A percentile compares a stretch with the other conserved stretches of the same genome.
Evolutionary conservation across 2,797 vertebrate genomes (phyloP).

Genomic region (Agapornis canus): DNA sequence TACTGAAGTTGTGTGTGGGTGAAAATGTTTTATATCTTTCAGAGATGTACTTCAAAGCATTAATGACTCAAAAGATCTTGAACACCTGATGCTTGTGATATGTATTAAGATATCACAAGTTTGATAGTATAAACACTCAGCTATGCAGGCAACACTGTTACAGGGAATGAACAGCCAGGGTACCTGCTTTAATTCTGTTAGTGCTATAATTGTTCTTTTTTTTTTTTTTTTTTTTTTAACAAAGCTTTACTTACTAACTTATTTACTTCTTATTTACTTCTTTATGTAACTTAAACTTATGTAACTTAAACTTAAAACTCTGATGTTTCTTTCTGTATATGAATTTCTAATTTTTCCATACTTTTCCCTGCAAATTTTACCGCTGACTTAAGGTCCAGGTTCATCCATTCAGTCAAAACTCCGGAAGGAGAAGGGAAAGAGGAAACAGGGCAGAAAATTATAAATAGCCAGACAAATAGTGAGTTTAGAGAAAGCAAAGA

Average conservation of each 20-base stretch:
- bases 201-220: neutral
- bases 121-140: neutral
- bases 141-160: neutral
- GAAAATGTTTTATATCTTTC: slow-evolving; percentile 16
- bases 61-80: neutral
- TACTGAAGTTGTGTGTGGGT: neutral
- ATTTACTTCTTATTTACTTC: no score
- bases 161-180: neutral
- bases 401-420: neutral
- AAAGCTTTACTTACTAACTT: neutral
- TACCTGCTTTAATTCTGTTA: neutral
- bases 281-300: neutral
- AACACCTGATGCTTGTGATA: neutral
- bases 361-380: neutral
- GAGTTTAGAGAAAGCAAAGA: neutral
- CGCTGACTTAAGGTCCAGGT: neutral
- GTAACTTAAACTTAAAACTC: neutral
- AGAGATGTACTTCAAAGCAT: neutral
- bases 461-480: neutral
- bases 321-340: neutral
- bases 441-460: neutral
- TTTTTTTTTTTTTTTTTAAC: neutral
- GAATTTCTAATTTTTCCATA: neutral
- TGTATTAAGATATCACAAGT: neutral
- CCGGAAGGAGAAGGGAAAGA: neutral